Evolutionary conservation across 2,888 invertebrate genomes (phyloP).

Genomic region (Heteromyza rotundicornis): DNA sequence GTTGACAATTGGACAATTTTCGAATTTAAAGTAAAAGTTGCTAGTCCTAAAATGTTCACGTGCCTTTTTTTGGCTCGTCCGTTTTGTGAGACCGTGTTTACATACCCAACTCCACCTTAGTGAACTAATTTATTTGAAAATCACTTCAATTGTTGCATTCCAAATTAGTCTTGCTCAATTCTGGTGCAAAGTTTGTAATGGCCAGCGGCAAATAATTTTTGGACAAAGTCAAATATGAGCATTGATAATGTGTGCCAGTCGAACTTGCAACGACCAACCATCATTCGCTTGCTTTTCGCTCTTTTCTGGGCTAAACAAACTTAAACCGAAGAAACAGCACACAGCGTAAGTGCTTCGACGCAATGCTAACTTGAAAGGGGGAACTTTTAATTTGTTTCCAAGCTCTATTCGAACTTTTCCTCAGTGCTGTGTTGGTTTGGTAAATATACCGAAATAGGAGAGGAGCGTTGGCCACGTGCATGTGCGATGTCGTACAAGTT

Average conservation of each 20-base stretch:
- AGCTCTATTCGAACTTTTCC: slow-evolving; percentile 27
- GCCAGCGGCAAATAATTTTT: no score
- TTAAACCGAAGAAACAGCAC: not conserved
- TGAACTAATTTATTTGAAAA: slow-evolving; percentile 1
- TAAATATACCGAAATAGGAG: not conserved
- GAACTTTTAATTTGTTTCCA: slow-evolving; percentile 48
- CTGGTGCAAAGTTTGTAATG: no score
- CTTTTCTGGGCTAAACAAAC: not conserved
- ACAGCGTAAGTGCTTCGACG: not conserved
- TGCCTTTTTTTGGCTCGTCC: no score
- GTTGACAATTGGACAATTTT: no score
- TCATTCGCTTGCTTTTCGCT: no score
- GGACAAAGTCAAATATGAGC: not conserved
- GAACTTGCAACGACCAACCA: no score
- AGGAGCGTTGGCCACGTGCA: not conserved
- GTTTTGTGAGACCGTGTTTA: no score
- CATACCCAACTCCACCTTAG: no score
- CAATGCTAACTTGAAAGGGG: slow-evolving; percentile 26
- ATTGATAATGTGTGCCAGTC: not conserved
- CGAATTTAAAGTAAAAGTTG: no score
- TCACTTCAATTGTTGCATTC: not conserved
- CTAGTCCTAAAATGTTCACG: no score
- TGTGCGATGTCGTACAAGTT: slow-evolving; percentile 31
- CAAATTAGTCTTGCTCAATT: not conserved
- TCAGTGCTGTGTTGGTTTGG: no score